Base-by-base conservation (phyloP, 2,797 vertebrate species). In the Platalea minor region DNA sequence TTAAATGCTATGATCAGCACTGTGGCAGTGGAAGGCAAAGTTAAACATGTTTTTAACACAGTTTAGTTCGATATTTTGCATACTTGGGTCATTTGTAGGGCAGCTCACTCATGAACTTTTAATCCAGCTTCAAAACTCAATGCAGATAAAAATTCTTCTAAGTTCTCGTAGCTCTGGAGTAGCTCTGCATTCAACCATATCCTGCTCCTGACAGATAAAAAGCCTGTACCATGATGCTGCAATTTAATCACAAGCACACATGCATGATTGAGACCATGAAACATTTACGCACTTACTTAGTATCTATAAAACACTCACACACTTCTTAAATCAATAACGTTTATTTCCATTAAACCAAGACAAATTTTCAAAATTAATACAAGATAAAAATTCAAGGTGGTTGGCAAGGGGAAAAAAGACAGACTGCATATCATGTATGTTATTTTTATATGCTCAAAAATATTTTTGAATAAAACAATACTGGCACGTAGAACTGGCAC, bases 321-420 rank as follows among this genome's bases (percentile, higher is more conserved):
- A 14, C 39, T 43, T 89, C 64, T 90, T 91, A 96, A 93, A 86
- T 96, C 65, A 96, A 19, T 92, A 86, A 89, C 33, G 33, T 98
- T 98, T 98, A 98, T 98, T 98, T 97, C 76, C 89, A 82, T 95
- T 81, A 95, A 94, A 89, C 28, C 69, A 95, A 91, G 93, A 85
- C 77, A 94, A 84, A 76, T 77, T 93, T 88, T 95, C 59, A 96
- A 96, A 97, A 91, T 97, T 70, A 97, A 93, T 79, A 73, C 94
- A 94, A 92, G 41, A 69, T 87, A 95, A 95, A 95, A 97, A 94
- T 56, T 70, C 64, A 77, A 91, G 65, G 69, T 83, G 86, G 76
- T 77, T 95, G 91, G 85, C 87, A 97, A 96, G 70, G 80, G 92
- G 60, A 25, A 45, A 77, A 89, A 87, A 85, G 41, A 45, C 43